Evolutionary conservation across 2,888 invertebrate species (phyloP), one percentile per base, ranked within the genome.

Genomic region (Tetragnatha montana): DNA sequence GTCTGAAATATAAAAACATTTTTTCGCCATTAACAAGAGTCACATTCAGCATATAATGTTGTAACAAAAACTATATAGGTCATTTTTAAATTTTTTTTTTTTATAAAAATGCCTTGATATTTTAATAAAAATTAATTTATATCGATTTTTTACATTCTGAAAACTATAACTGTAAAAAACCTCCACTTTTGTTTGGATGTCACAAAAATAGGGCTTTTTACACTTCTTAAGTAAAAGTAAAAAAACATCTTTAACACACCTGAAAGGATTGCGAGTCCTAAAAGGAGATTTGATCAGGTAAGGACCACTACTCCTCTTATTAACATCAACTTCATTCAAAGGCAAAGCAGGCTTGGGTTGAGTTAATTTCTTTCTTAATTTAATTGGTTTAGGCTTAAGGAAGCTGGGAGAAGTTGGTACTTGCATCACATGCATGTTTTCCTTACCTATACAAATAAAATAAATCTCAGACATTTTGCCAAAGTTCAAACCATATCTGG

Each of bases 381-480:
- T 82, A 19, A 88, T 88, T 71, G 87, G 82, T 47, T 88, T 88
- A 7, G 87, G 87, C 49, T 78, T 88, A 19, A 88, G 47, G 51
- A 88, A 88, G 51, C 78, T 88, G 47, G 87, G 87, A 50, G 87
- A 88, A 50, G 82, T 82, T 47, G 87, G 78, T 10, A 88, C 87
- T 71, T 88, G 82, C 71, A 88, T 78, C 6, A 82, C 49, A 73
- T 82, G 35, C 60, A 82, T 78, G 19, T 88, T 88, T 71, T 88
- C 88, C 49, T 88, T 82, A 2, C 35, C 88, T 88, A 19, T 22
- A 73, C 35, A 35, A 35, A 35, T 35, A 35, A 35, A 35, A 35
- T 35, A 35, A 35, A 35, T 2, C 4, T 35, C 1, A 35, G 35
- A 35, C 35, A 35, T 35, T 35, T 35, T 35, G 35, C 2, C 4